Conservation (phyloP, 2,888 invertebrate species). For the Phrixothrix hirtus region DNA sequence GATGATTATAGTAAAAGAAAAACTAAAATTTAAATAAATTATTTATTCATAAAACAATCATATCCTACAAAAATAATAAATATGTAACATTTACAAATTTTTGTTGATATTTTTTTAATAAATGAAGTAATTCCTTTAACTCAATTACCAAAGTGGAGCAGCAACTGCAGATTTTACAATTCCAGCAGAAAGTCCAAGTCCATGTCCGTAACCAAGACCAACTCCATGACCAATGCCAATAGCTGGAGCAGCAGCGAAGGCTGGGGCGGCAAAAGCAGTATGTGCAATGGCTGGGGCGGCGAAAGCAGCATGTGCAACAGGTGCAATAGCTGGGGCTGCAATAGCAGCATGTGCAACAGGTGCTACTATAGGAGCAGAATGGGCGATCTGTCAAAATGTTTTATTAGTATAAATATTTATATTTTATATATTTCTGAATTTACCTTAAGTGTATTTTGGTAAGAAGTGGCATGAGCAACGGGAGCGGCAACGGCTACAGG, state of each 20-base stretch:
- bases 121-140: neutral
- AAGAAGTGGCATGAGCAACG: constrained; percentile 64
- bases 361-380: constrained; percentile 10
- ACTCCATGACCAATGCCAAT: constrained; percentile 42
- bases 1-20: no score
- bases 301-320: constrained; percentile 7
- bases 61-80: no score
- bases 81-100: no score
- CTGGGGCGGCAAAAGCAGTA: constrained; percentile 36
- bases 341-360: constrained; percentile 6
- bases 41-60: no score
- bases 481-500: constrained; percentile 52
- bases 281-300: constrained; percentile 32
- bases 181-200: neutral
- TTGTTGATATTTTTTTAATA: neutral
- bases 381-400: no score
- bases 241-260: constrained; percentile 13
- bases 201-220: constrained; percentile 11
- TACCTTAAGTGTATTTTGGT: constrained; percentile 68
- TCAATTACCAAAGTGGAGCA: no score
- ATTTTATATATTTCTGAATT: no score
- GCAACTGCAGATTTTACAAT: neutral
- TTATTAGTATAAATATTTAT: no score
- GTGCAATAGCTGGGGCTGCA: constrained; percentile 19
- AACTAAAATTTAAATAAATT: no score